These are phyloP conservation scores for Acronicta aceris DNA, from an alignment of 2,888 invertebrate species.

Conservation along the genomic window DNA sequence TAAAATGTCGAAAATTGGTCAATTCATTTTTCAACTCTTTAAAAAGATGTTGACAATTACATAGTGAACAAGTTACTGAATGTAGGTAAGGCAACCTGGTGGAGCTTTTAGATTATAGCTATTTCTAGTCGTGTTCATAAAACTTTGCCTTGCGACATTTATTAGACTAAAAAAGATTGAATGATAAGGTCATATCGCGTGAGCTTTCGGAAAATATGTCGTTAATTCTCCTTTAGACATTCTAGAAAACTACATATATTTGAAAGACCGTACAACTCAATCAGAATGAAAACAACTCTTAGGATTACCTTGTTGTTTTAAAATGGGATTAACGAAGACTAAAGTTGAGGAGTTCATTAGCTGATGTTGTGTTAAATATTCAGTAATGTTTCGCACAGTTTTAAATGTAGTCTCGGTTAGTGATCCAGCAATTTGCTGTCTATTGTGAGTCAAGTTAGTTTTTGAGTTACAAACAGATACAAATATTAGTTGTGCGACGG, in stretches of 20 bases:
- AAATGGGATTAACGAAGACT: not conserved
- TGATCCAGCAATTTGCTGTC: constrained; percentile 58
- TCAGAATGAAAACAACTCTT: no score
- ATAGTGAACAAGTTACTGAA: no score
- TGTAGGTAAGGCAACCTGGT: not conserved
- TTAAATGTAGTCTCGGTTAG: constrained; percentile 37
- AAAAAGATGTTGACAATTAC: no score
- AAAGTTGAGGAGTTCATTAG: constrained; percentile 23
- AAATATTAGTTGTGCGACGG: constrained; percentile 58
- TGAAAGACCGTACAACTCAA: no score
- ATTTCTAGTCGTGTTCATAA: not conserved
- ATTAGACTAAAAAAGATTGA: no score
- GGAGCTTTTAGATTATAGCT: not conserved
- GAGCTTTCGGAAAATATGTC: no score
- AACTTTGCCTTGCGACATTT: not conserved
- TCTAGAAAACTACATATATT: no score
- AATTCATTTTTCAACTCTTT: no score
- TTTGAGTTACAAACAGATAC: constrained; percentile 65
- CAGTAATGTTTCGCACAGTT: constrained; percentile 27
- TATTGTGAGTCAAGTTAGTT: constrained; percentile 66
- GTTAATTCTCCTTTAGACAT: no score
- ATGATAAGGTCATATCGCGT: no score
- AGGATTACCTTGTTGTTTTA: no score
- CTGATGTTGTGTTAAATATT: constrained; percentile 32
- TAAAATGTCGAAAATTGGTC: no score